These are phyloP conservation scores for Atta cephalotes DNA, from an alignment of 1,140 invertebrate species.

Conservation along the genomic window DNA sequence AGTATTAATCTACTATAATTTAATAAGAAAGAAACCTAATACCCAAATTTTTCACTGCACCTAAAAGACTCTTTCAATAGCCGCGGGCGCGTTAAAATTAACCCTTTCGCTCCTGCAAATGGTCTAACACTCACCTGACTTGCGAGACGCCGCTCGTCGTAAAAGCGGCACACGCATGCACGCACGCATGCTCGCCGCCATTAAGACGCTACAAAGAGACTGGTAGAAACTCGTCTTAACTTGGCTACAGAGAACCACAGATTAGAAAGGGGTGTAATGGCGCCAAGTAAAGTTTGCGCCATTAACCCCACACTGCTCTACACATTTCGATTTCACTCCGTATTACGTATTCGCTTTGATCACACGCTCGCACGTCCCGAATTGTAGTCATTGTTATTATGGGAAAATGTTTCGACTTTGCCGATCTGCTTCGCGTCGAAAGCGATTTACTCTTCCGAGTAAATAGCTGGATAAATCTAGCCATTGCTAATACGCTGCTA, in stretches of 20 bases:
- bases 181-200: not conserved
- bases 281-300: constrained; percentile 22
- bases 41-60: not conserved
- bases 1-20: not conserved
- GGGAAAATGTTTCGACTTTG: constrained; percentile 26
- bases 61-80: constrained; percentile 38
- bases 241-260: constrained; percentile 11
- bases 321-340: constrained; percentile 46
- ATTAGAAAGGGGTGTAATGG: not conserved
- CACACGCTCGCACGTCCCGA: constrained; percentile 45
- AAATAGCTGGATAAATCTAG: constrained; percentile 6
- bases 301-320: not conserved
- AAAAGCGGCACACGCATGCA: constrained; percentile 13
- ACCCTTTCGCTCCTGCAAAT: constrained; percentile 48
- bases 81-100: constrained; percentile 65
- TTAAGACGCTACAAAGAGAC: constrained; percentile 51
- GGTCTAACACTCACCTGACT: constrained; percentile 51
- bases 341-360: constrained; percentile 58
- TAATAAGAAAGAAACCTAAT: not conserved
- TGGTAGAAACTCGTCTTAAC: not conserved
- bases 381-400: constrained; percentile 48
- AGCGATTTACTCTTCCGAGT: not conserved
- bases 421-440: not conserved
- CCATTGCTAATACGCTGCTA: not conserved
- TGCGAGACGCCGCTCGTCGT: not conserved